phyloP scores from a whole-genome alignment of 1,140 invertebrate genomes.

The Solen grandis region DNA sequence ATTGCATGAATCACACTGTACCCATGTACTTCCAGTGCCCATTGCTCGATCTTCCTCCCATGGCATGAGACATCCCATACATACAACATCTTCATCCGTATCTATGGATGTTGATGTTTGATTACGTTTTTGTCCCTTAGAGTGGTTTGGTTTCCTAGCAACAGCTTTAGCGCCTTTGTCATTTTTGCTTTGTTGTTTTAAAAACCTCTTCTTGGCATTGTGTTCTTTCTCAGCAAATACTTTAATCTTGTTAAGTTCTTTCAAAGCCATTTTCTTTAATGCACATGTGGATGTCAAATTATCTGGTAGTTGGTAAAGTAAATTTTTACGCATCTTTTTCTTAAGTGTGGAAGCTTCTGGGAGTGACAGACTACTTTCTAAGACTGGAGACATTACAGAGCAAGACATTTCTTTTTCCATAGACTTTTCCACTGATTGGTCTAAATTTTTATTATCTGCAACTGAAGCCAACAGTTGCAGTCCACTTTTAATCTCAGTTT shows the following conservation, averaged over 20 bases:
- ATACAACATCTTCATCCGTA: neutral
- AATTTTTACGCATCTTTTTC: conserved; percentile 22
- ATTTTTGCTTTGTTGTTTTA: neutral
- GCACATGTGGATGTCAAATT: conserved; percentile 6
- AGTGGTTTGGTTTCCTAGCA: neutral
- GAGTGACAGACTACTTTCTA: conserved; percentile 4
- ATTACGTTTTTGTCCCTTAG: too few species aligned
- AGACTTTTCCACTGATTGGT: neutral
- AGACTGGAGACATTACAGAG: too few species aligned
- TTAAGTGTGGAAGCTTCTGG: neutral
- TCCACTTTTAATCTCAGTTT: neutral
- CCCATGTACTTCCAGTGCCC: conserved; percentile 5
- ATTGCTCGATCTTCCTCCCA: conserved; percentile 12
- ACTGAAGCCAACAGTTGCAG: neutral
- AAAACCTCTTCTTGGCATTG: neutral
- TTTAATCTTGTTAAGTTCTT: conserved; percentile 8
- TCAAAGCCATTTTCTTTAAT: conserved; percentile 20
- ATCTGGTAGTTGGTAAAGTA: conserved; percentile 15
- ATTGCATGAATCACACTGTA: neutral
- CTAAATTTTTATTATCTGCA: neutral
- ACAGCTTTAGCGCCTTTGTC: neutral
- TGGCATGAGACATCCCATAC: neutral
- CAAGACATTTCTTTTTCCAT: too few species aligned
- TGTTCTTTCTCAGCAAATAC: neutral
- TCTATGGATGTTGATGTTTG: too few species aligned